Evolutionary conservation across 2,113 vertebrate species (phyloP), one percentile per base, ranked within the genome.

Genomic region (Tauraco erythrolophus): DNA sequence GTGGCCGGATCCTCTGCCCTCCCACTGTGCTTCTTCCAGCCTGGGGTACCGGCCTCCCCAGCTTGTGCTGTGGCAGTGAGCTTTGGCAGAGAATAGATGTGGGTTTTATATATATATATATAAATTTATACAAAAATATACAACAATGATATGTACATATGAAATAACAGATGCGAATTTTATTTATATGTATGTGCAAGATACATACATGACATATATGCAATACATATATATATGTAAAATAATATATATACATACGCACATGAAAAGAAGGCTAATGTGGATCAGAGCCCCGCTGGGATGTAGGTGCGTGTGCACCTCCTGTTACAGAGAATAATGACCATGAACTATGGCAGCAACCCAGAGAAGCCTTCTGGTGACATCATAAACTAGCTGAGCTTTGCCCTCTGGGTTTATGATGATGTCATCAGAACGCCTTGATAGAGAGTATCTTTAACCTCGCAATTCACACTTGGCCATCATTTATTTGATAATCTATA

Each of bases 311-410:
- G 2, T 14, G 3, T 13, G 6, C 0, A 2, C 46, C 50, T 65
- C 14, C 37, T 18, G 16, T 33, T 90, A 41, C 6, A 41, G 60
- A 94, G 95, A 81, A 80, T 82, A 84, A 90, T 35, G 77, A 30
- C 50, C 37, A 19, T 85, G 86, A 91, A 53, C 68, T 66, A 15
- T 60, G 78, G 57, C 65, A 89, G 43, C 39, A 64, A 56, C 48
- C 28, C 1, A 0, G 33, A 82, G 84, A 56, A 92, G n/a, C 45
- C 75, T 86, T 28, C 81, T 96, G 69, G 66, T 96, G 94, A 95
- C 87, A 92, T 88, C 71, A 88, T 93, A 96, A 97, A 95, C 31
- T 8, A 61, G 27, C 85, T 86, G 96, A 95, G 65, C 96, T 96
- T 95, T 97, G 93, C 81, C 84, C 78, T 69, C 80, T 4, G 35